phyloP scores from a whole-genome alignment of 2,888 invertebrate species.

The Phortica okadai region DNA sequence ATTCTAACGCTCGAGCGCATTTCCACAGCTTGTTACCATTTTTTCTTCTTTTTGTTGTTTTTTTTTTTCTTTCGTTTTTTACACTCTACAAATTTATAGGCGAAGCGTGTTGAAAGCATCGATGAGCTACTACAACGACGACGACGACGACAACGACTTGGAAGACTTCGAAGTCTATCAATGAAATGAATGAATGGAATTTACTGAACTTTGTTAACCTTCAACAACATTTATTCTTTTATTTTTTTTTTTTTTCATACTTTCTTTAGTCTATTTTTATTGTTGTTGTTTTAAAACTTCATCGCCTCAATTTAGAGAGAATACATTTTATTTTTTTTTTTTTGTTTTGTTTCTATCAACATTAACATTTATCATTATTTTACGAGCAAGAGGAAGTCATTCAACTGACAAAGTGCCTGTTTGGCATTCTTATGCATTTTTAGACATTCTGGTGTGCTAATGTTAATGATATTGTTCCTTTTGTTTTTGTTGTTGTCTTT shows the following conservation, averaged over 20 bases:
- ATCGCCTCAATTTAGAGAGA: neutral
- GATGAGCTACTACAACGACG: slow-evolving; percentile 14
- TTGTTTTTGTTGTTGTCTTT: neutral
- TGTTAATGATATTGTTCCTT: slow-evolving; percentile 21
- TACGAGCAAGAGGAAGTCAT: slow-evolving; percentile 15
- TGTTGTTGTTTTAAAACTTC: neutral
- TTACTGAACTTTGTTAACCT: slow-evolving; percentile 67
- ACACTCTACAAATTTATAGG: slow-evolving; percentile 60
- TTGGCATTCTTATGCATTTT: slow-evolving; percentile 49
- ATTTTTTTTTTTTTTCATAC: slow-evolving; percentile 38
- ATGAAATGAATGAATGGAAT: slow-evolving; percentile 67
- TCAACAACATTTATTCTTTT: slow-evolving; percentile 41
- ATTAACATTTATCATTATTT: slow-evolving; percentile 63
- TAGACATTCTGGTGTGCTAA: slow-evolving; percentile 4
- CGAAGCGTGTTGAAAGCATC: slow-evolving; percentile 65
- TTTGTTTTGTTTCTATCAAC: slow-evolving; percentile 56
- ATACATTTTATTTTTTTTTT: neutral
- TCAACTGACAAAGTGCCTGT: slow-evolving; percentile 38
- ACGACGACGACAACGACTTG: slow-evolving; percentile 32
- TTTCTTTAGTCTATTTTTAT: neutral
- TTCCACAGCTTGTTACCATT: slow-evolving; percentile 21
- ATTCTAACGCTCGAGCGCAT: slow-evolving; percentile 1
- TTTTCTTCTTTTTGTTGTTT: neutral
- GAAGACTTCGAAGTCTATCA: slow-evolving; percentile 44
- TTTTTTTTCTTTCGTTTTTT: slow-evolving; percentile 9